Conservation (phyloP, 2,888 invertebrate species). For the Drosophila robusta region DNA sequence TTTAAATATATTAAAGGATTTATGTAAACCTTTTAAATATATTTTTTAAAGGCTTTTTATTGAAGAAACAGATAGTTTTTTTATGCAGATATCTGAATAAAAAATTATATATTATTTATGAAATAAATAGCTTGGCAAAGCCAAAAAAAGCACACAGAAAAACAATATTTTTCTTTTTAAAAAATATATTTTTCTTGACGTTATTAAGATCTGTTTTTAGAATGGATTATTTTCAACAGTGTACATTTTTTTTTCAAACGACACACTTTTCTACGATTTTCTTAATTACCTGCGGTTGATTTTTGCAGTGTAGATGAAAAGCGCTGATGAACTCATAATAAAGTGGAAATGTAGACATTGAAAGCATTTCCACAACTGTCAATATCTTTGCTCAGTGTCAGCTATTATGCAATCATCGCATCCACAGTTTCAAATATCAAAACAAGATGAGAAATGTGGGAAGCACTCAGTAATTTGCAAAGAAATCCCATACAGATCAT, state of each 20-base stretch:
- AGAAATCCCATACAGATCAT: background rate
- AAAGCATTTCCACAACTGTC: slow-evolving; percentile 12
- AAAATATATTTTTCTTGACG: too few species aligned
- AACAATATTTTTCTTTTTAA: too few species aligned
- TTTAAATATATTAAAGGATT: too few species aligned
- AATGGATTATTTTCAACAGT: too few species aligned
- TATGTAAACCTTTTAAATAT: too few species aligned
- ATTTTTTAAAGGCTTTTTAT: too few species aligned
- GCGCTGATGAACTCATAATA: slow-evolving; percentile 22
- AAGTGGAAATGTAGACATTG: slow-evolving; percentile 9
- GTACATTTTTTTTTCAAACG: too few species aligned
- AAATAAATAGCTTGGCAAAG: too few species aligned
- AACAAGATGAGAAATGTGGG: slow-evolving; percentile 21
- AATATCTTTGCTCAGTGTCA: slow-evolving; percentile 7
- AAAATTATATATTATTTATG: too few species aligned
- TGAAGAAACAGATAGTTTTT: too few species aligned
- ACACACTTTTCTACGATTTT: background rate
- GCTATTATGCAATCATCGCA: slow-evolving; percentile 29
- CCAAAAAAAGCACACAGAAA: too few species aligned
- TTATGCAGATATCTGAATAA: background rate
- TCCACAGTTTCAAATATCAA: slow-evolving; percentile 13
- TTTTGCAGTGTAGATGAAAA: slow-evolving; percentile 10
- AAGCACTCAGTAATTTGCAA: slow-evolving; percentile 4
- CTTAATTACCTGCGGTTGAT: background rate
- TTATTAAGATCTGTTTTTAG: too few species aligned